Evolutionary conservation across 1,140 invertebrate species (phyloP), one percentile per base, ranked within the genome.

Genomic region (Nomia melanderi): DNA sequence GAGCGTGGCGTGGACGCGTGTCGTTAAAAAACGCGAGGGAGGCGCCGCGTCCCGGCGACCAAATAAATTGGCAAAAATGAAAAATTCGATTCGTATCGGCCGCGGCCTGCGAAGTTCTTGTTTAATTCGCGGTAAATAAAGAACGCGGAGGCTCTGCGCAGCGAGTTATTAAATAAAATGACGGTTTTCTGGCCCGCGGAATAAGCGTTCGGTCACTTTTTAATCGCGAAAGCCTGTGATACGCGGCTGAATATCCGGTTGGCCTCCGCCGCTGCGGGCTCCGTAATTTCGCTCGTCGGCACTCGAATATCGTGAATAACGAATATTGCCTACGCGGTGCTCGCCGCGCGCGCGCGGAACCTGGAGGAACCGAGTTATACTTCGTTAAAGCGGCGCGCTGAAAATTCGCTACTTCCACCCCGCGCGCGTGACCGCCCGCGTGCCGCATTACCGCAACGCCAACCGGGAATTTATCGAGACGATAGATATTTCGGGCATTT

Each of bases 261-360:
- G n/a, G n/a, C n/a, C n/a, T n/a, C n/a, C n/a, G 3, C 5, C 14
- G 2, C 50, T 50, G 14, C n/a, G 50, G 17, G n/a, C 41, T 63
- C 25, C n/a, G 12, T 57, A 36, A 63, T 56, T 64, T 57, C 47
- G 23, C 36, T 17, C 27, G 14, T 23, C 33, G 0, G 20, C 41
- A 11, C 47, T 8, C 33, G n/a, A 20, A 50, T 23, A 36, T 57
- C 77, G 71, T 66, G 65, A 77, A 81, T 60, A 67, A 81, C 54
- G 63, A 67, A 72, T 81, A 77, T 77, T 44, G 79, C 66, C 66
- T n/a, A n/a, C 54, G 78, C 29, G 2, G 25, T 7, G 44, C 14
- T 12, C 20, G 8, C 14, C 7, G 14, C 8, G 67, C 8, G 29
- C 74, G 67, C 67, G 64, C 36, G n/a, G 57, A 79, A 79, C 56